Evolutionary conservation across 2,888 invertebrate genomes (phyloP).

Genomic region (Polydesmus complanatus): DNA sequence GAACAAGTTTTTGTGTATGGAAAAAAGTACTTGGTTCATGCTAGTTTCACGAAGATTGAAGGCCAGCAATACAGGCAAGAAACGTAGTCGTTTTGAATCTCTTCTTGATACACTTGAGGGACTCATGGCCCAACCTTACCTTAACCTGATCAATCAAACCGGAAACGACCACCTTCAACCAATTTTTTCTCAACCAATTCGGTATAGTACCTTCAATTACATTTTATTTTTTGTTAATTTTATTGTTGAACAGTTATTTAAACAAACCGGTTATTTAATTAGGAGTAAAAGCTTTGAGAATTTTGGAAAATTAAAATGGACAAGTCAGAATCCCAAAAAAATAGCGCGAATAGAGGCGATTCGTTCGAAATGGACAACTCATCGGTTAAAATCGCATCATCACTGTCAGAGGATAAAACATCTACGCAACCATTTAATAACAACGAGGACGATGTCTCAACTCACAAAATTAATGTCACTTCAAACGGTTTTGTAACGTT

Average conservation of each 20-base stretch:
- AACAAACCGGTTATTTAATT: neutral
- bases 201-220: no score
- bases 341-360: neutral
- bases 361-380: neutral
- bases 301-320: neutral
- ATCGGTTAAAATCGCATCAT: neutral
- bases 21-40: neutral
- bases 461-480: neutral
- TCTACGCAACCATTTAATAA: neutral
- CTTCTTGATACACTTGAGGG: neutral
- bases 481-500: constrained; percentile 4
- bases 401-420: neutral
- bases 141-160: neutral
- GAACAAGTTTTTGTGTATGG: neutral
- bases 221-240: neutral
- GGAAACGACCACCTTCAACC: neutral
- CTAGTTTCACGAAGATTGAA: no score
- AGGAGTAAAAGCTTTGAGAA: neutral
- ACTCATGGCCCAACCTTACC: neutral
- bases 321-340: neutral
- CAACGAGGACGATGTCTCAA: neutral
- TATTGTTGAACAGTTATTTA: neutral
- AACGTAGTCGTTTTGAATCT: neutral
- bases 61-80: no score
- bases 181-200: no score